Percentiles rank a stretch among this genome's conserved stretches.
Evolutionary conservation across 2,888 invertebrate genomes (phyloP).

Genomic region (Drosophila antonietae): DNA sequence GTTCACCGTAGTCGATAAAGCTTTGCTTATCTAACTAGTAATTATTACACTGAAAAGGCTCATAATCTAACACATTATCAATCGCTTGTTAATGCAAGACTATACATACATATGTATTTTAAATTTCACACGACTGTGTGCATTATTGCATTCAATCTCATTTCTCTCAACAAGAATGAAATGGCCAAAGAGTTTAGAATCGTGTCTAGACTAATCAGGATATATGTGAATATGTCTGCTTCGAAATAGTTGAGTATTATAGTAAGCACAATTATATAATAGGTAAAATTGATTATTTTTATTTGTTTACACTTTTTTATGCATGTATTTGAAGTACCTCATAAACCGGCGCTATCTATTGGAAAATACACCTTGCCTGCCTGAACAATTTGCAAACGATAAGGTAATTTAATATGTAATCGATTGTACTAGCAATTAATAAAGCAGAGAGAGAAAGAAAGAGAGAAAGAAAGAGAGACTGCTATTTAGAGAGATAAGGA

Average conservation of each 20-base stretch:
- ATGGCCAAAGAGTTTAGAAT: no score
- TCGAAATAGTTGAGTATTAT: not conserved
- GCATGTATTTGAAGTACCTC: not conserved
- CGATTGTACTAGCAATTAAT: not conserved
- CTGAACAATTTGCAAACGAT: conserved; percentile 30
- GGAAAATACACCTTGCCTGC: not conserved
- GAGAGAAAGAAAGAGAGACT: not conserved
- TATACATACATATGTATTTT: not conserved
- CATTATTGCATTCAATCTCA: not conserved
- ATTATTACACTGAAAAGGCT: no score
- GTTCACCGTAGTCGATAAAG: not conserved
- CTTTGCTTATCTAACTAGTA: not conserved
- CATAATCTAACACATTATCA: not conserved
- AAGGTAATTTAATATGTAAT: conserved; percentile 23
- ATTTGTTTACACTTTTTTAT: not conserved
- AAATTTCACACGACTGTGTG: not conserved
- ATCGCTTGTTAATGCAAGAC: not conserved
- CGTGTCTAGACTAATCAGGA: not conserved
- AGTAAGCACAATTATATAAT: conserved; percentile 4
- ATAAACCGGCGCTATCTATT: conserved; percentile 11
- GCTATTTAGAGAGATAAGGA: not conserved
- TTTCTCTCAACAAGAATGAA: not conserved
- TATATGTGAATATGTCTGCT: not conserved
- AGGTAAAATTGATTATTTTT: conserved; percentile 1
- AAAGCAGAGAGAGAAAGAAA: not conserved